Percentiles rank a stretch among this genome's conserved stretches.
Conservation (phyloP, 2,113 vertebrate genomes). For the Carettochelys insculpta region DNA sequence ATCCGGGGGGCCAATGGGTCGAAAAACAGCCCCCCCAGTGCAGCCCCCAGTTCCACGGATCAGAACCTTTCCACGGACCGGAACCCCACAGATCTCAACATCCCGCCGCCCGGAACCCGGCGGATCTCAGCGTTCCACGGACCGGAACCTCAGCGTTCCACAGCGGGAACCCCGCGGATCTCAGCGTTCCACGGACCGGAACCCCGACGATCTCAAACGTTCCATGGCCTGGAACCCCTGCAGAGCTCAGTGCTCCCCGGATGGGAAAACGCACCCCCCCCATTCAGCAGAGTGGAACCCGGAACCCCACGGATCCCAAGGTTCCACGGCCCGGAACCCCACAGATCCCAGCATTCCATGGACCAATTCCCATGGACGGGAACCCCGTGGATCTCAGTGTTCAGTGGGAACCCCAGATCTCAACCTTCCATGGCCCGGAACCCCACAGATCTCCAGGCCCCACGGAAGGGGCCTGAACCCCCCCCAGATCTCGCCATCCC, state of each 20-base stretch:
- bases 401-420: neutral
- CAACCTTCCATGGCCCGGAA: neutral
- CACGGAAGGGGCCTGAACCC: no score
- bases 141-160: neutral
- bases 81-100: fast-evolving
- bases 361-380: no score
- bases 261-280: no score
- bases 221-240: neutral
- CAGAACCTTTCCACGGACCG: no score
- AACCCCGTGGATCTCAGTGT: neutral
- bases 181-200: neutral
- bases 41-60: no score
- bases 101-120: neutral
- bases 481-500: no score
- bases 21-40: neutral
- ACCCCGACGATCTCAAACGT: neutral
- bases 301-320: no score
- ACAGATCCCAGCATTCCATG: neutral
- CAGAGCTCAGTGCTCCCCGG: neutral
- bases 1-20: neutral
- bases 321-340: neutral
- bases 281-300: no score
- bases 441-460: no score
- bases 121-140: neutral
- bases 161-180: no score